Evolutionary conservation across 2,888 invertebrate genomes (phyloP).

Genomic region (Megaustenia siamemsis): DNA sequence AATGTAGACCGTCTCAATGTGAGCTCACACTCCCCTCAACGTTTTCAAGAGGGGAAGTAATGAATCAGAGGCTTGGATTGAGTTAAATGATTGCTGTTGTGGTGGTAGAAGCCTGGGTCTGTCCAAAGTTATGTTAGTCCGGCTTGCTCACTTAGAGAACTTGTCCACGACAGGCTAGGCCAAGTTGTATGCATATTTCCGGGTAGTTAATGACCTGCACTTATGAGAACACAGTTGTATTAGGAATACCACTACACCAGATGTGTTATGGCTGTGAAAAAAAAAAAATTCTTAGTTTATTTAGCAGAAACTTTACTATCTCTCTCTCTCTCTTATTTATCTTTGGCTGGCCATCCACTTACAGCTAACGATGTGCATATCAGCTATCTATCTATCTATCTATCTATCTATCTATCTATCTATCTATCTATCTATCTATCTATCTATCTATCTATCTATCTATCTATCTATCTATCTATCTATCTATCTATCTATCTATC

Average conservation of each 20-base stretch:
- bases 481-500: background rate
- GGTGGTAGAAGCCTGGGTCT: background rate
- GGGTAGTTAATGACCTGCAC: too few relatives aligned
- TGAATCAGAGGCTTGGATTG: background rate
- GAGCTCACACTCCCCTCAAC: background rate
- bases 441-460: background rate
- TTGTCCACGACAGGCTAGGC: too few relatives aligned
- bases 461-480: background rate
- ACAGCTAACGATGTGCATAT: too few relatives aligned
- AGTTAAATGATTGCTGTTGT: background rate
- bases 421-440: background rate
- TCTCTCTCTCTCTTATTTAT: background rate
- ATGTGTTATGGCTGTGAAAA: too few relatives aligned
- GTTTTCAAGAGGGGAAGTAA: background rate
- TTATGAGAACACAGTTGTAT: too few relatives aligned
- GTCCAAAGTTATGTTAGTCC: background rate
- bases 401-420: constrained; percentile 19
- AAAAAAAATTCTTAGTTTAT: too few relatives aligned
- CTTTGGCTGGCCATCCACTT: background rate
- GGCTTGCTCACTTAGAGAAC: background rate
- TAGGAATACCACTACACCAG: too few relatives aligned
- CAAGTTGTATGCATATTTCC: too few relatives aligned
- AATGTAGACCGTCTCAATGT: background rate
- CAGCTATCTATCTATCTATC: constrained; percentile 16
- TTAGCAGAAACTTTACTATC: too few relatives aligned